Evolutionary conservation across 2,113 vertebrate genomes (phyloP), one percentile per base, ranked within the genome.

Genomic region (Rhinogobius similis): DNA sequence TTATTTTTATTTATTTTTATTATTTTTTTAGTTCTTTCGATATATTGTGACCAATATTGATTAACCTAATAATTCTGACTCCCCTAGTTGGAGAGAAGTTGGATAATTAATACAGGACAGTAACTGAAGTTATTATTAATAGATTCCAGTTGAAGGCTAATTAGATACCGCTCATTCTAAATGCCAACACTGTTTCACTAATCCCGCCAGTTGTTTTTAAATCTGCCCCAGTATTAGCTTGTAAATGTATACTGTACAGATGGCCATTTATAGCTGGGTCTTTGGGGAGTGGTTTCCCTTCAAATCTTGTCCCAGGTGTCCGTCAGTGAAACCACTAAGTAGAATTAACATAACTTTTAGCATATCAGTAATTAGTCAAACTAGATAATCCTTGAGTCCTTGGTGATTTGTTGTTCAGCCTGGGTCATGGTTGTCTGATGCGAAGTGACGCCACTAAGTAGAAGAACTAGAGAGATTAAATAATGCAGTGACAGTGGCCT

Each of bases 381-480:
- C 20, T 36, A 14, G 58, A 36, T 36, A n/a, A 61, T 61, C 58
- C 58, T 20, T 59, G 56, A 18, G 27, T 20, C 27, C 16, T 61
- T 10, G 18, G 27, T 32, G 27, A 59, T 59, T 59, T 29, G 27
- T 56, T 59, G 56, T 59, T 61, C 12, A 21, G 29, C 29, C 29
- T 21, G 58, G 27, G 58, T 61, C 58, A 36, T 32, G 6, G 27
- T n/a, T 12, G 29, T 38, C 29, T 36, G 20, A 61, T 38, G 29
- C 13, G 12, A 56, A 24, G 24, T 6, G 23, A 24, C 27, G 23
- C 13, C 24, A 56, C 29, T 38, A 61, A 61, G 29, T n/a, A 36
- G 58, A 61, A 61, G 29, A 61, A 61, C 29, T 38, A n/a, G 29
- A n/a, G 58, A n/a, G 58, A 61, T 61, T 61, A 36, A 61, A 61